phyloP scores from a whole-genome alignment of 2,888 invertebrate species.

The Aradus depressus region DNA sequence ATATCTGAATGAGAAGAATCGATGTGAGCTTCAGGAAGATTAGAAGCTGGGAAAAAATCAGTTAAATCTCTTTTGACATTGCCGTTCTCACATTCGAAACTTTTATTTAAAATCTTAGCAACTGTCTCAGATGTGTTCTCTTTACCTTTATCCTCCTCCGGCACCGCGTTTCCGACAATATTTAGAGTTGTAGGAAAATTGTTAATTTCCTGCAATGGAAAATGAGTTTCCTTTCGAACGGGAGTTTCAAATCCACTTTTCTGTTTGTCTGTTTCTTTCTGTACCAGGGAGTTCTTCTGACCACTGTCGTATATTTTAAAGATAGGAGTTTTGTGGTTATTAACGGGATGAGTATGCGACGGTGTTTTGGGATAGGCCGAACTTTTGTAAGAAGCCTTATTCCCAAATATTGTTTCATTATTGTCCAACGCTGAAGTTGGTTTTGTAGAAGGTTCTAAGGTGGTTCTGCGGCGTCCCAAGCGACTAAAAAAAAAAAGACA shows the following conservation, averaged over 20 bases:
- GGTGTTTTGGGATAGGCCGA: slow-evolving; percentile 2
- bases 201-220: slow-evolving; percentile 7
- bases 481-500: slow-evolving; percentile 11
- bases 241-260: neutral
- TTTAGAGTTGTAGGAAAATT: too few species aligned
- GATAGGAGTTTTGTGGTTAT: slow-evolving; percentile 4
- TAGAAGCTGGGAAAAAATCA: neutral
- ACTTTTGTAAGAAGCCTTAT: neutral
- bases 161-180: too few species aligned
- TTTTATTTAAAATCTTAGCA: slow-evolving; percentile 3
- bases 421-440: too few species aligned
- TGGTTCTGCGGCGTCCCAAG: slow-evolving; percentile 11
- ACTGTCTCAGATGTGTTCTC: too few species aligned
- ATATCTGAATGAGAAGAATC: slow-evolving; percentile 15
- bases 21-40: neutral
- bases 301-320: neutral
- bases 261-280: neutral
- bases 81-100: slow-evolving; percentile 1
- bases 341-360: slow-evolving; percentile 14
- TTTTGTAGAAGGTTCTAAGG: neutral
- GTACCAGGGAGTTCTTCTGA: neutral
- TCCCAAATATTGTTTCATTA: neutral
- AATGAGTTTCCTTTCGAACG: neutral
- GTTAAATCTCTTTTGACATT: neutral
- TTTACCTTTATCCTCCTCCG: too few species aligned